Base-by-base conservation (phyloP, 2,888 invertebrate genomes). In the Drosophila melanosoma region DNA sequence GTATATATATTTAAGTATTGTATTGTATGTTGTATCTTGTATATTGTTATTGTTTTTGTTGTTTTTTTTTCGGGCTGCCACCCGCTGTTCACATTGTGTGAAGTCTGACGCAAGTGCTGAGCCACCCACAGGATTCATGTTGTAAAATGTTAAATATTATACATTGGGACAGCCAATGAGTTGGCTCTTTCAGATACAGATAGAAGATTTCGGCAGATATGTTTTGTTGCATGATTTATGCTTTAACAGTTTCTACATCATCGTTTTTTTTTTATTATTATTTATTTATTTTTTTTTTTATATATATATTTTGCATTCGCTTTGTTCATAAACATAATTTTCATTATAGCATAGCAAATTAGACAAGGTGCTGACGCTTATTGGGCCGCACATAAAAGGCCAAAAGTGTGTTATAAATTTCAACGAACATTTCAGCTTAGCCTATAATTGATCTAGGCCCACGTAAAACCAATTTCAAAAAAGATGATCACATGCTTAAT, bases 321-420 rank as follows among this genome's bases (percentile, higher is more conserved):
- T 76, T 83, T 83, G 62, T 74, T 68, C 77, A 71, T 81, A 76
- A 85, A 74, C 79, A 79, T 82, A 81, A 83, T 85, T 87, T 83
- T 83, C 88, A 89, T 89, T 89, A 90, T 89, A 90, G 83, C 88
- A 82, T 85, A 82, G 82, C 91, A 89, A 89, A 90, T 91, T 91
- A 89, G 89, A 85, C 81, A 87, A 90, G 88, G 91, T 90, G 90
- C 88, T 90, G 90, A 90, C 82, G 90, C 87, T 87, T 79, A 83
- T 86, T 89, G 76, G 78, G 33, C 69, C 60, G 52, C 74, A 54
- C 69, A 77, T 71, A 75, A 81, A 77, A 75, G 82, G 68, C 56
- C 45, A 65, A 71, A 71, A 69, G 63, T 53, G 76, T 75, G 75
- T 59, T 81, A 81, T 88, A 81, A 77, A 79, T 83, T 76, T 76